Evolutionary conservation across 2,113 vertebrate species (phyloP).

Genomic region (Crotalus helleri): DNA sequence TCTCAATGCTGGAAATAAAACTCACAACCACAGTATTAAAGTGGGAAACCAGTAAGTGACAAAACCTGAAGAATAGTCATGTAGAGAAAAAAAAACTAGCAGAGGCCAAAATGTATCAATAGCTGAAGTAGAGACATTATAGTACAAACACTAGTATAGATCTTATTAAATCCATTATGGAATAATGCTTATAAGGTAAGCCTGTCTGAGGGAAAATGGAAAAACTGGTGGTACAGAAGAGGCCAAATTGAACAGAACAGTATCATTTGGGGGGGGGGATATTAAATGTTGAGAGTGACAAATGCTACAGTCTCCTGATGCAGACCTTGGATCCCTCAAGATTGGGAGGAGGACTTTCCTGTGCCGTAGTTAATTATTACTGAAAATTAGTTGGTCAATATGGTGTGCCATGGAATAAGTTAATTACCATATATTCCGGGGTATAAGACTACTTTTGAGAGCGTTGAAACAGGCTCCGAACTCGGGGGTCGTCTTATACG

Average conservation of each 20-base stretch:
- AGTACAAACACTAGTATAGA: background rate
- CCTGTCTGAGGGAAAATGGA: background rate
- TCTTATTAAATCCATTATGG: background rate
- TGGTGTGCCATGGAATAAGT: background rate
- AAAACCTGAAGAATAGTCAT: fast-evolving
- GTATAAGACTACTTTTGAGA: too few relatives aligned
- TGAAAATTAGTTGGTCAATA: background rate
- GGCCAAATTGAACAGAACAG: constrained; percentile 41
- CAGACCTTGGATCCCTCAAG: background rate
- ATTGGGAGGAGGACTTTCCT: background rate
- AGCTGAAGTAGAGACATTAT: fast-evolving
- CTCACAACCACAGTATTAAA: constrained; percentile 1
- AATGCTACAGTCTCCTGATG: background rate
- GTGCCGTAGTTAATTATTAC: background rate
- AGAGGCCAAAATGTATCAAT: background rate
- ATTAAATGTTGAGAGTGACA: constrained; percentile 37
- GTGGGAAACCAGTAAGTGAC: background rate
- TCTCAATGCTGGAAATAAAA: background rate
- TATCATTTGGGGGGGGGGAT: constrained; percentile 37
- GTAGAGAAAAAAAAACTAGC: background rate
- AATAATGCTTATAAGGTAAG: constrained; percentile 11
- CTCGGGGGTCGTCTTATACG: too few relatives aligned
- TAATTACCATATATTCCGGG: background rate
- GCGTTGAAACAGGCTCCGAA: too few relatives aligned
- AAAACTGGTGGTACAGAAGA: constrained; percentile 14